Base-by-base conservation (phyloP, 2,888 invertebrate genomes). In the Atrina japonica region DNA sequence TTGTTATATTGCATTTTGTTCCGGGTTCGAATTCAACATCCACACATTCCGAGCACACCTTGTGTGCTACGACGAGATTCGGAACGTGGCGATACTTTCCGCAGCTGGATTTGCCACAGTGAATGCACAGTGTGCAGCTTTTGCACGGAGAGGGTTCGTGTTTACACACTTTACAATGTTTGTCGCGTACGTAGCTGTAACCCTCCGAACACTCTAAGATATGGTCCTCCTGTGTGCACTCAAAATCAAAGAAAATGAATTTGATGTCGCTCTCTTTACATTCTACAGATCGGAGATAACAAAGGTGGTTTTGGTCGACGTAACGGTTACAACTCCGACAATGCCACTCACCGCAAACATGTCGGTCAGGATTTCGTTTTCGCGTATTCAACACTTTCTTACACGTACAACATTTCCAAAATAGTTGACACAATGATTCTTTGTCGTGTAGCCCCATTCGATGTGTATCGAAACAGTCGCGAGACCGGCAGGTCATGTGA, bases 241-340 rank as follows among this genome's bases (percentile, higher is more conserved):
- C 70, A 50, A 66, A 59, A 49, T 64, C 53, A 55, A 55, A 68
- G 43, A 68, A 69, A 41, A 69, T 45, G 29, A 30, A 66, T 56
- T 56, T 66, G 16, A 45, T 21, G 23, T 53, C 25, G 23, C 30
- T 53, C 23, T 56, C 43, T 47, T 47, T 66, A 30, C 43, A 25
- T 23, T 41, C 43, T 45, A 43, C 16, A 29, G 45, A 41, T 18
- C 65, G 40, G 47, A 59, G 35, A 47, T 65, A 70, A 55, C 65
- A 65, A 29, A 65, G 35, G 43, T 65, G 65, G 16, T 60, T 30
- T 43, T 14, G 43, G 14, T 59, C 30, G 9, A 58, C 58, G 29
- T 45, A 59, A 29, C 65, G 40, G 23, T 49, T n/a, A 65, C 70
- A 65, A 18, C 35, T 49, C 35, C 59, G 63, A 59, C 70, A 70